Percentiles rank a stretch among this genome's conserved stretches.
Evolutionary conservation across 2,797 vertebrate genomes (phyloP).

Genomic region (Lepilemur septentrionalis): DNA sequence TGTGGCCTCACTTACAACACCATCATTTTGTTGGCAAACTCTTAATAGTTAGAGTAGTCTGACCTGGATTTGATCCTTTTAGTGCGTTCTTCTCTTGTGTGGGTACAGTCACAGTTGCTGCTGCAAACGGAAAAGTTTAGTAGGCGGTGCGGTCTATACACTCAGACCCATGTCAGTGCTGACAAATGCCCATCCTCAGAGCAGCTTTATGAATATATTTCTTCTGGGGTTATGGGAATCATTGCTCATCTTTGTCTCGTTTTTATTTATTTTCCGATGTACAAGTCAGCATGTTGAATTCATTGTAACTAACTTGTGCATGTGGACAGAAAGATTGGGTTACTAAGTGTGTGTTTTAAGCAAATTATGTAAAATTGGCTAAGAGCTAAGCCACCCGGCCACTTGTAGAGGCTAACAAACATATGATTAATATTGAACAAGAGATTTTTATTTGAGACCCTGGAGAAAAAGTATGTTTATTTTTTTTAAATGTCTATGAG

Average conservation of each 20-base stretch:
- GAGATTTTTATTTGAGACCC: not conserved
- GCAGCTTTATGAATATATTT: not conserved
- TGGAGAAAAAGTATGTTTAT: not conserved
- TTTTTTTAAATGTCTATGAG: not conserved
- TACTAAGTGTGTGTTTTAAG: slow-evolving; percentile 1
- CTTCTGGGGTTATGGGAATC: slow-evolving; percentile 34
- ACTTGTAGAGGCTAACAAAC: not conserved
- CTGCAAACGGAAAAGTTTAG: slow-evolving; percentile 63
- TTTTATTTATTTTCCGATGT: slow-evolving; percentile 35
- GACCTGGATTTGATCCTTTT: slow-evolving; percentile 69
- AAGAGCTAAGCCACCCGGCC: not conserved
- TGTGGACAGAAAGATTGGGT: not conserved
- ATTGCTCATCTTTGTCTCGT: slow-evolving; percentile 17
- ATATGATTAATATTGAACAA: not conserved
- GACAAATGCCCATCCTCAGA: not conserved
- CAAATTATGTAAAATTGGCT: slow-evolving; percentile 25
- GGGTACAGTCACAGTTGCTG: slow-evolving; percentile 58
- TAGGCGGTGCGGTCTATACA: not conserved
- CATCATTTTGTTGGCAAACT: slow-evolving; percentile 70
- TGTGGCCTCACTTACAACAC: slow-evolving; percentile 57
- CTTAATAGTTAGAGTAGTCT: slow-evolving; percentile 65
- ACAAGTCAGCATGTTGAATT: slow-evolving; percentile 6
- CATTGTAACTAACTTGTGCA: not conserved
- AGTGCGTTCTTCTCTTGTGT: slow-evolving; percentile 55
- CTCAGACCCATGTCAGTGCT: not conserved